Conservation (phyloP, 2,888 invertebrate genomes). For the Cephus pulcher region DNA sequence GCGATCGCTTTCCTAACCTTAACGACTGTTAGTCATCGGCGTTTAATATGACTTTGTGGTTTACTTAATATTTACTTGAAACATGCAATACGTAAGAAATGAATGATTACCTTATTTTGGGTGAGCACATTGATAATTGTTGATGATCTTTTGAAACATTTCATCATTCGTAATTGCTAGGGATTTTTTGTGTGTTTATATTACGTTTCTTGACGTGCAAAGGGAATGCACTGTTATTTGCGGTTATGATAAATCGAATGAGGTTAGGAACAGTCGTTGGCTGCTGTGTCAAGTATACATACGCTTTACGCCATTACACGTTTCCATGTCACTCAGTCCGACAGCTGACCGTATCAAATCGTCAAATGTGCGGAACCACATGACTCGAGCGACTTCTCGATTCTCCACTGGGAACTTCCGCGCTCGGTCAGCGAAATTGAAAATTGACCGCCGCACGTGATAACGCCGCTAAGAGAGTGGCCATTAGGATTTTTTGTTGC, state of each 20-base stretch:
- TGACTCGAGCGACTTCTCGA: conserved; percentile 42
- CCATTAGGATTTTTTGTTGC: conserved; percentile 27
- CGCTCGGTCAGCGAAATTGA: conserved; percentile 51
- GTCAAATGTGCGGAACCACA: conserved; percentile 13
- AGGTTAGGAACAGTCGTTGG: background rate
- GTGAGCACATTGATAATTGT: background rate
- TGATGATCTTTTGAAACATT: background rate
- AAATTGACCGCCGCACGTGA: conserved; percentile 39
- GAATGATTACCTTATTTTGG: background rate
- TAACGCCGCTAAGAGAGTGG: conserved; percentile 17
- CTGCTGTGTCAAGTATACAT: background rate
- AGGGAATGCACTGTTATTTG: background rate
- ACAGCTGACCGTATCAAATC: conserved; percentile 54
- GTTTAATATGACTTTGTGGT: background rate
- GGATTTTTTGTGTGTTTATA: background rate
- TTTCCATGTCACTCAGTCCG: conserved; percentile 26
- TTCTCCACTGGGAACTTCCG: conserved; percentile 46
- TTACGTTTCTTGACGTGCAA: too few relatives aligned
- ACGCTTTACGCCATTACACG: background rate
- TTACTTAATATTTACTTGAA: background rate
- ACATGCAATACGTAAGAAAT: background rate
- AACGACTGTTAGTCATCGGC: background rate
- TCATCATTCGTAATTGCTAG: background rate
- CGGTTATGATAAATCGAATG: background rate
- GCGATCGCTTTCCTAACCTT: background rate